These are phyloP conservation scores for Pseudochirops cupreus DNA, from an alignment of 2,797 vertebrate genomes.

Conservation along the genomic window DNA sequence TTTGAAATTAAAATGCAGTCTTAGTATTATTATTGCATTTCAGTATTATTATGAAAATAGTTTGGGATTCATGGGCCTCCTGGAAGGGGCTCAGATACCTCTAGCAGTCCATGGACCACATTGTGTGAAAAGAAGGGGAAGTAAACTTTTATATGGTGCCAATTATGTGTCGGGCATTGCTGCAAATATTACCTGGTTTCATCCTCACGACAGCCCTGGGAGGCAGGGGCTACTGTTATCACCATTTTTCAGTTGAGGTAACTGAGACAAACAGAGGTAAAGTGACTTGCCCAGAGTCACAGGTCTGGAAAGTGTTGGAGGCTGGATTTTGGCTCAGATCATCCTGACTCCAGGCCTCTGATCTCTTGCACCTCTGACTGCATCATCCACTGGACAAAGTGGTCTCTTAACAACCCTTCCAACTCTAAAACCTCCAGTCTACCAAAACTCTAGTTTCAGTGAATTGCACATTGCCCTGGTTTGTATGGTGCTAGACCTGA, in stretches of 20 bases:
- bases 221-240: background rate
- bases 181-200: background rate
- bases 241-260: no score
- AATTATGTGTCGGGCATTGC: no score
- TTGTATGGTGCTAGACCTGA: background rate
- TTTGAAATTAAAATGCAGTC: background rate
- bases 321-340: no score
- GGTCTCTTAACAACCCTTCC: background rate
- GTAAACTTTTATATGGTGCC: background rate
- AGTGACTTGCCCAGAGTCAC: background rate
- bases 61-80: background rate
- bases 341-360: background rate
- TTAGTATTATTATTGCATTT: background rate
- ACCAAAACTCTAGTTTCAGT: background rate
- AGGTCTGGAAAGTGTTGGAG: background rate
- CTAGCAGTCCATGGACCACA: background rate
- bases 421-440: background rate
- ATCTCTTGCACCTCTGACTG: background rate
- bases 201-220: background rate
- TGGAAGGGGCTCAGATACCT: background rate
- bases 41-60: background rate
- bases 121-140: no score
- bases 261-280: background rate
- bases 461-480: background rate
- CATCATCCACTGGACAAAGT: background rate